A percentile compares a stretch with the other conserved stretches of the same genome.
These are phyloP conservation scores for Diplolepis rosae DNA, from an alignment of 2,888 invertebrate genomes.

Conservation along the genomic window DNA sequence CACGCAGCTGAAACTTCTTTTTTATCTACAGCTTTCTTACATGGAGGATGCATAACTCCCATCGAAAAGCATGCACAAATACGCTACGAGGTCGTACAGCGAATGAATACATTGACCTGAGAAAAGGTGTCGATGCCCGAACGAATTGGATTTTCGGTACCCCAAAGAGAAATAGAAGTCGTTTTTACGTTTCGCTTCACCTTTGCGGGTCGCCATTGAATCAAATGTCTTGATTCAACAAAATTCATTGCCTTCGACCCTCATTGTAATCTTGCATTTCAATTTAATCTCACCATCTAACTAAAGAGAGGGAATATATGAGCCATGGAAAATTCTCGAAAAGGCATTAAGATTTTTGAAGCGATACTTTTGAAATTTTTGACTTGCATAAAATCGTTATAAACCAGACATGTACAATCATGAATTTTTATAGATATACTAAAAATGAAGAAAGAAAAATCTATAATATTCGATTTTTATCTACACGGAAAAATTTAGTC, in stretches of 20 bases:
- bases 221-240: not conserved
- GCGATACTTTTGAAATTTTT: too few relatives aligned
- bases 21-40: constrained; percentile 17
- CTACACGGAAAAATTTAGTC: too few relatives aligned
- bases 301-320: not conserved
- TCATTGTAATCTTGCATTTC: not conserved
- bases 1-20: constrained; percentile 19
- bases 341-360: too few relatives aligned
- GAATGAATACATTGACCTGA: constrained; percentile 64
- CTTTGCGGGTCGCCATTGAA: not conserved
- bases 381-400: too few relatives aligned
- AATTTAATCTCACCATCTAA: not conserved
- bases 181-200: not conserved
- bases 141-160: constrained; percentile 36
- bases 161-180: constrained; percentile 34
- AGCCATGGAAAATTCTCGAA: too few relatives aligned
- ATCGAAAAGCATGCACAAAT: constrained; percentile 44
- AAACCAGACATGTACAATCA: too few relatives aligned
- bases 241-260: not conserved
- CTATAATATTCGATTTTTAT: too few relatives aligned
- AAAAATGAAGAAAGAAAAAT: too few relatives aligned
- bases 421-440: too few relatives aligned
- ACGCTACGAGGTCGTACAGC: constrained; percentile 57
- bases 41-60: constrained; percentile 31
- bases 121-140: constrained; percentile 45